Base-by-base conservation (phyloP, 2,797 vertebrate species). In the Garrulus glandarius region DNA sequence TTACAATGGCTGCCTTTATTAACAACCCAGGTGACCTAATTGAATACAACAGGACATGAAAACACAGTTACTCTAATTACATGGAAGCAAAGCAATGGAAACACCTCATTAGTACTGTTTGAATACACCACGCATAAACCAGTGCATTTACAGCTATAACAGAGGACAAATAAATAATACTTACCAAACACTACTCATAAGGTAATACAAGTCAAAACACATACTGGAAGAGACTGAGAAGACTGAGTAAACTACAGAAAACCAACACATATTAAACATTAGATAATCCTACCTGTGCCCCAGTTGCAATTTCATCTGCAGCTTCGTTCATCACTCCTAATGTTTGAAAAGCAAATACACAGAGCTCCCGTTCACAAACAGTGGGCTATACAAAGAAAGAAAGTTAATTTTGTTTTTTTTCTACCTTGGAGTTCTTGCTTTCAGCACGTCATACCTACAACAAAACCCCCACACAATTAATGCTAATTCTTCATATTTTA, bases 271-370 rank as follows among this genome's bases (percentile, higher is more conserved):
- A 76, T 56, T 74, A 46, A 80, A n/a, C 9, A 50, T 46, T 37
- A 57, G 2, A n/a, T 63, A 59, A 69, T 56, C 87, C 32, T 98
- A 99, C 99, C 99, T 99, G 98, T 96, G 99, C 99, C 81, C 99
- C 99, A 41, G 99, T 99, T 89, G 99, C 99, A 84, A 99, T 99
- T 97, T 99, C 99, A 96, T 99, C 98, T 70, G 99, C 99, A 67
- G 99, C 99, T 97, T 99, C 98, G 1, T 99, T 99, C 99, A 99
- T 99, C 81, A 99, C 99, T 81, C 99, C 99, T 94, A 99, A 94
- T 21, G 99, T 99, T 98, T 99, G 99, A 96, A 99, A 99, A 96
- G 99, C 98, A 96, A 99, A 99, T 52, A 99, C 99, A 94, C 99
- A 99, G 61, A 99, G 98, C 91, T 99, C 99, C 81, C 99, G 97